These are phyloP conservation scores for Girardinus metallicus DNA, from an alignment of 2,797 vertebrate species.

Conservation along the genomic window DNA sequence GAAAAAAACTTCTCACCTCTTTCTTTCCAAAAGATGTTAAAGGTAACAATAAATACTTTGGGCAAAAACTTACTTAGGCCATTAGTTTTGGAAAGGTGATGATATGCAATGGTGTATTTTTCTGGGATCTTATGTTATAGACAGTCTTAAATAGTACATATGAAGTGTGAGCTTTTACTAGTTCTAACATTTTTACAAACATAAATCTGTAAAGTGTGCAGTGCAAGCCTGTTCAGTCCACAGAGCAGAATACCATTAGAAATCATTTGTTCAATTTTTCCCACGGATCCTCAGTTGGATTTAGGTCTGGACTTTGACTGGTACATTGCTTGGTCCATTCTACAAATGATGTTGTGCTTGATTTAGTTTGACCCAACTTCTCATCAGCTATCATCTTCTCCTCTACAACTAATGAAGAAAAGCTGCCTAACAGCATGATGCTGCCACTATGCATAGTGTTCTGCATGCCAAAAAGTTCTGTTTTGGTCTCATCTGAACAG, in stretches of 20 bases:
- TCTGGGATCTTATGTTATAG: background rate
- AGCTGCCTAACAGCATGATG: background rate
- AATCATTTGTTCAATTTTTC: background rate
- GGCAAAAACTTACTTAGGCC: no score
- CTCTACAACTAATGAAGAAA: background rate
- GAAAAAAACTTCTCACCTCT: no score
- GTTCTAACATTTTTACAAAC: background rate
- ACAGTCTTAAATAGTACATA: background rate
- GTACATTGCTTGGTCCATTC: background rate
- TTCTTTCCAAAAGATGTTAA: no score
- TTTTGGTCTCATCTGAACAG: background rate
- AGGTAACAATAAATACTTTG: no score
- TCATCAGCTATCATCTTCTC: background rate
- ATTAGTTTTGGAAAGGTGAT: no score
- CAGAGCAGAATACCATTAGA: background rate
- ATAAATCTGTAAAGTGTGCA: background rate
- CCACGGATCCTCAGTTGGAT: background rate
- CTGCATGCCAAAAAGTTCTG: background rate
- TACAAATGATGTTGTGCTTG: no score
- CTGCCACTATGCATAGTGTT: background rate
- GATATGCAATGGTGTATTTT: background rate
- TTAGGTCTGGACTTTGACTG: background rate
- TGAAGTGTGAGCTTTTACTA: background rate
- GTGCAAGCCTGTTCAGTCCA: background rate
- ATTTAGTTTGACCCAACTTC: background rate